Conservation (phyloP, 2,888 invertebrate species). For the Cosmia pyralina region DNA sequence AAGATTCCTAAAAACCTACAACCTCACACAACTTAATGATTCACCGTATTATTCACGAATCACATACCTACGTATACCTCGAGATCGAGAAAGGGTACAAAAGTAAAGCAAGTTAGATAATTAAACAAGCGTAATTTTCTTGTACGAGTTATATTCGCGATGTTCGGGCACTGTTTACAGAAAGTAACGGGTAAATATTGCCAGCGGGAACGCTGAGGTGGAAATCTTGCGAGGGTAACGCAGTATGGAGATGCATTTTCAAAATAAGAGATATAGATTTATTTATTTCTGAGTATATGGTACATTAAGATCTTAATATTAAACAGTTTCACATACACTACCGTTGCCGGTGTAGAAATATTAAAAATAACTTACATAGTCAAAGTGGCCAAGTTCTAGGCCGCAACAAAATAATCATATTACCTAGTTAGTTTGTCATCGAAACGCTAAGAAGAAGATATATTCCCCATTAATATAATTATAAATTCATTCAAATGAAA, state of each 20-base stretch:
- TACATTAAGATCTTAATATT: no score
- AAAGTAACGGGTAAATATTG: constrained; percentile 89
- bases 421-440: no score
- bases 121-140: constrained; percentile 89
- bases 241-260: constrained; percentile 65
- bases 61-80: constrained; percentile 48
- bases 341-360: no score
- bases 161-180: constrained; percentile 84
- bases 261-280: neutral
- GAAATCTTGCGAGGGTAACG: constrained; percentile 74
- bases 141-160: constrained; percentile 85
- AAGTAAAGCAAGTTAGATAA: constrained; percentile 81
- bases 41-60: constrained; percentile 54
- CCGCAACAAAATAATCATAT: no score
- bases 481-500: no score
- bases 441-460: no score
- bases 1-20: neutral
- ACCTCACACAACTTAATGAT: constrained; percentile 25
- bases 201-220: constrained; percentile 82
- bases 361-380: no score
- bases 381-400: no score
- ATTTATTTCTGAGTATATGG: no score
- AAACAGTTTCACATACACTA: no score
- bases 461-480: no score
- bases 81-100: constrained; percentile 58